These are phyloP conservation scores for Panthera uncia DNA, from an alignment of 2,113 vertebrate species.

Conservation along the genomic window DNA sequence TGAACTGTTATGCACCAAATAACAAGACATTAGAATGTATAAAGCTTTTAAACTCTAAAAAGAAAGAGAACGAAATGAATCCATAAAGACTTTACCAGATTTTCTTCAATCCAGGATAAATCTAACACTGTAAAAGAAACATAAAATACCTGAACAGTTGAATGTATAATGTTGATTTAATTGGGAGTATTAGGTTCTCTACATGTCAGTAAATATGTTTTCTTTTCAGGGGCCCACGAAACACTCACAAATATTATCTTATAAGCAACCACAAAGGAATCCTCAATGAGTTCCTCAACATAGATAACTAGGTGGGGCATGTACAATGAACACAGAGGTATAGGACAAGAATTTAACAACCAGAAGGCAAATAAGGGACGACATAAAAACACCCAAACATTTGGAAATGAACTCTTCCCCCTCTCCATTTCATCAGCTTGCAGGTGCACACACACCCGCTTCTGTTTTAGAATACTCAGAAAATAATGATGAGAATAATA, in stretches of 20 bases:
- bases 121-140: not conserved
- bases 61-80: not conserved
- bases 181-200: not conserved
- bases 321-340: not conserved
- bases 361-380: not conserved
- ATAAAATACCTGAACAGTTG: not conserved
- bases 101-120: not conserved
- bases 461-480: not conserved
- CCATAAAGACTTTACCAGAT: not conserved
- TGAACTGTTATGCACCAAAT: not conserved
- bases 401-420: not conserved
- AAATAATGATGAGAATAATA: not conserved
- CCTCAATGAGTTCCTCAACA: not conserved
- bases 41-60: not conserved
- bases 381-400: not conserved
- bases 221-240: conserved; percentile 4
- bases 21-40: not conserved
- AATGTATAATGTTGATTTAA: conserved; percentile 36
- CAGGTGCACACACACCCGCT: not conserved
- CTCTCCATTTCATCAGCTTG: not conserved
- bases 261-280: not conserved
- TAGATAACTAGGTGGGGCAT: not conserved
- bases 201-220: not conserved
- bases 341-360: not conserved
- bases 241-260: not conserved